Evolutionary conservation across 2,113 vertebrate species (phyloP), one percentile per base, ranked within the genome.

Genomic region (Loxodonta africana): DNA sequence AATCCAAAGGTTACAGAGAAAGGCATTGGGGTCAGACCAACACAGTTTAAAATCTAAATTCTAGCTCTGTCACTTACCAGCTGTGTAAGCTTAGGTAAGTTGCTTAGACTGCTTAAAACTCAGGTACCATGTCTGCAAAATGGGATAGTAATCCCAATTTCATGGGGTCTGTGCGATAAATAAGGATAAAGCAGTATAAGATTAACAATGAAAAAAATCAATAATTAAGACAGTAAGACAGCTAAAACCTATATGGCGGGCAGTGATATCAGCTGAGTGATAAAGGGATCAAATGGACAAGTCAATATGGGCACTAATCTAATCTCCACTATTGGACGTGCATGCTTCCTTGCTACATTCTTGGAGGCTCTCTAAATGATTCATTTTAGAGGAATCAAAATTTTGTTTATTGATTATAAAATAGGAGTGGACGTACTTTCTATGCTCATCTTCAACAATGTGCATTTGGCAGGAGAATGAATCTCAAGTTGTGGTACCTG

Each of bases 261-360:
- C 18, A 12, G 6, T 4, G 69, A 37, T 15, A 5, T 7, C 6
- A 17, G 28, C 28, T 17, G 5, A 18, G 4, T 0, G 10, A 37
- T 5, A n/a, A 20, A 48, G 51, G 41, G 17, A 37, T 10, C 6
- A 11, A 21, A 37, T 0, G 9, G 20, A 8, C n/a, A n/a, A 20
- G 83, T 41, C 3, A 12, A 69, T 3, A 4, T 17, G 8, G 11
- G 18, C 8, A 3, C 10, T 6, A 2, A 2, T 30, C 25, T 26
- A 9, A 67, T 17, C 4, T 30, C 60, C 44, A 65, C 18, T 5
- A n/a, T 12, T 17, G 62, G 37, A 33, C 0, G 0, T 17, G 14
- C 26, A 3, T 7, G 71, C 18, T 2, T 18, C 18, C 44, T 77
- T 0, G 6, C 33, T 2, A 5, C 5, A 2, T 9, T 1, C 30